These are phyloP conservation scores for Tapera naevia DNA, from an alignment of 2,797 vertebrate species.

Conservation along the genomic window DNA sequence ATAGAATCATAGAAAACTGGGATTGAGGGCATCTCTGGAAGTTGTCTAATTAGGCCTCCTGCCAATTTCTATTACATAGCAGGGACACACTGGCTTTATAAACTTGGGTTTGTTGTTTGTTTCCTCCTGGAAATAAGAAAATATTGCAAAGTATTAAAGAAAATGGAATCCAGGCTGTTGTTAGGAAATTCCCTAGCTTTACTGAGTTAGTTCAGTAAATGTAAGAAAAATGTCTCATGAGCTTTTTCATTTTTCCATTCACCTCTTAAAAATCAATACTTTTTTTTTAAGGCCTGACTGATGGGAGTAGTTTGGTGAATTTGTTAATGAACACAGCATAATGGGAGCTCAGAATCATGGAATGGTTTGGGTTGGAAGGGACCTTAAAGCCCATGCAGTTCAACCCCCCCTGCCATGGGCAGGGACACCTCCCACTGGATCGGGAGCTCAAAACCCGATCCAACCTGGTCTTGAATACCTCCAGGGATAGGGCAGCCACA, in stretches of 20 bases:
- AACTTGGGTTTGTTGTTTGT: background rate
- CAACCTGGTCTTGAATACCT: too few species aligned
- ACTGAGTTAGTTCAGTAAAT: background rate
- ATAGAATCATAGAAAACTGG: background rate
- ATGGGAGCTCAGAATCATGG: background rate
- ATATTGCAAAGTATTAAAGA: background rate
- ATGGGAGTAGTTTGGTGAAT: background rate
- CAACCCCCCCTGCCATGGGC: too few species aligned
- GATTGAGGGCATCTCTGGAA: background rate
- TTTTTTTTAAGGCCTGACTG: background rate
- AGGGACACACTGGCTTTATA: background rate
- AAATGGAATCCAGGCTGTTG: background rate
- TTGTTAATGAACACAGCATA: background rate
- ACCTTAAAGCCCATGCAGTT: too few species aligned
- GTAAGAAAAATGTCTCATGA: background rate
- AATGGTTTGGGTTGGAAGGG: too few species aligned
- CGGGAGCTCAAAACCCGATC: too few species aligned
- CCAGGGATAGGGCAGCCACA: too few species aligned
- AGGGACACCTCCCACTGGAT: too few species aligned
- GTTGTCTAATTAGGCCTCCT: background rate
- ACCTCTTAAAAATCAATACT: background rate
- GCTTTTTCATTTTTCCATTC: background rate
- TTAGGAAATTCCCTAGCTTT: background rate
- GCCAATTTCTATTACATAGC: background rate
- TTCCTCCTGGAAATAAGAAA: slow-evolving; percentile 11